Evolutionary conservation across 2,113 vertebrate species (phyloP).

Genomic region (Electrona antarctica): DNA sequence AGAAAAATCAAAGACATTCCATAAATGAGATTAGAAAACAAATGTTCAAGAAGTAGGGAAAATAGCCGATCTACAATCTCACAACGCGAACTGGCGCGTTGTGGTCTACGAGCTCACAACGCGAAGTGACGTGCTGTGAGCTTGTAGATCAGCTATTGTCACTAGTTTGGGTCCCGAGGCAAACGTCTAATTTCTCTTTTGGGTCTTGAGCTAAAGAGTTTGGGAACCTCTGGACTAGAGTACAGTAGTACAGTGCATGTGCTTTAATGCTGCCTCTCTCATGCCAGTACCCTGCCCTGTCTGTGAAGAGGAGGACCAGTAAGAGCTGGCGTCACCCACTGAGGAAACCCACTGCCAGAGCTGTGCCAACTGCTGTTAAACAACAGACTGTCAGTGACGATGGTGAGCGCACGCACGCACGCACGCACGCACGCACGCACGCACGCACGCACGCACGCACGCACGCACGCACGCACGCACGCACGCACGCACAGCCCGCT

Average conservation of each 20-base stretch:
- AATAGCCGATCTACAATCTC: too few species aligned
- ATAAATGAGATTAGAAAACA: too few species aligned
- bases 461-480: not conserved
- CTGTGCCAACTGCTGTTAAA: slow-evolving; percentile 90
- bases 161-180: too few species aligned
- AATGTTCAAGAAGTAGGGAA: too few species aligned
- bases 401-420: slow-evolving; percentile 76
- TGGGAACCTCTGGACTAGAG: too few species aligned
- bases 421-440: not conserved
- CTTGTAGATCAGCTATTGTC: too few species aligned
- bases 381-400: slow-evolving; percentile 88
- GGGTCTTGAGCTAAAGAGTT: too few species aligned
- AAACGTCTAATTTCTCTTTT: too few species aligned
- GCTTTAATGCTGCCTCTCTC: slow-evolving; percentile 16
- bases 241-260: not conserved
- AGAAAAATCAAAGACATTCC: too few species aligned
- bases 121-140: too few species aligned
- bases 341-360: slow-evolving; percentile 86
- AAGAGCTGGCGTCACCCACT: slow-evolving; percentile 83
- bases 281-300: slow-evolving; percentile 67
- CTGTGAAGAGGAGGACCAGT: slow-evolving; percentile 72
- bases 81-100: too few species aligned
- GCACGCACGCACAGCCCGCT: not conserved
- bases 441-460: not conserved
- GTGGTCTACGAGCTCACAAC: too few species aligned